Conservation (phyloP, 2,797 vertebrate genomes). For the Chloroceryle inda region DNA sequence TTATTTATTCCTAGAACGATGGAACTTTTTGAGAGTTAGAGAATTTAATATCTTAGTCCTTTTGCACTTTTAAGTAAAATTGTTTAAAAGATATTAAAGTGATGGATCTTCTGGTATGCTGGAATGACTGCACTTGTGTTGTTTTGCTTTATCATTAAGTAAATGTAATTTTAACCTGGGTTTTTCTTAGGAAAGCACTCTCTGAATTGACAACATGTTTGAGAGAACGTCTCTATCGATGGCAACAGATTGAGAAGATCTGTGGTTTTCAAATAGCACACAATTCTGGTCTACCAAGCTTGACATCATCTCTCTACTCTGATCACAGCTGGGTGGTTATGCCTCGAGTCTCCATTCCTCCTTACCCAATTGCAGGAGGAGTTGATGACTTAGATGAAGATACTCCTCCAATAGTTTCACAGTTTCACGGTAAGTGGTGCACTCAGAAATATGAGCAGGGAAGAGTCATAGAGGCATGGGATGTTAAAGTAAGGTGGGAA, state of each 20-base stretch:
- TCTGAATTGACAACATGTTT: slow-evolving; percentile 96
- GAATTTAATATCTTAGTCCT: neutral
- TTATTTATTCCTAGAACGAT: neutral
- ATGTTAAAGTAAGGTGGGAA: neutral
- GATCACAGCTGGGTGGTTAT: slow-evolving; percentile 99
- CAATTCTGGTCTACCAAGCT: slow-evolving; percentile 93
- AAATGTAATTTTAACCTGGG: neutral
- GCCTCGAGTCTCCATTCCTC: slow-evolving; percentile 95
- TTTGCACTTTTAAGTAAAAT: neutral
- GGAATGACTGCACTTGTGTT: neutral
- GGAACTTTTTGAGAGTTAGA: neutral
- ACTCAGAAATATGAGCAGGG: neutral
- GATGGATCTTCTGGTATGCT: neutral
- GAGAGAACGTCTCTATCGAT: slow-evolving; percentile 96
- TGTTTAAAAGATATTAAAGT: neutral
- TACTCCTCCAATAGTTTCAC: slow-evolving; percentile 94
- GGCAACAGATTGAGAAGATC: slow-evolving; percentile 99
- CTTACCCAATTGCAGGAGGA: slow-evolving; percentile 97
- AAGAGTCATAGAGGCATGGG: neutral
- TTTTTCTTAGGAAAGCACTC: slow-evolving; percentile 89
- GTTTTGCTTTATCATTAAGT: neutral
- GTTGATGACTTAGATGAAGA: slow-evolving; percentile 98
- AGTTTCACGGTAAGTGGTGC: slow-evolving; percentile 89
- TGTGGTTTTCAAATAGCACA: slow-evolving; percentile 95
- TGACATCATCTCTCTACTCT: slow-evolving; percentile 95